phyloP scores from a whole-genome alignment of 1,140 invertebrate genomes.

The Dendrolimus kikuchii region DNA sequence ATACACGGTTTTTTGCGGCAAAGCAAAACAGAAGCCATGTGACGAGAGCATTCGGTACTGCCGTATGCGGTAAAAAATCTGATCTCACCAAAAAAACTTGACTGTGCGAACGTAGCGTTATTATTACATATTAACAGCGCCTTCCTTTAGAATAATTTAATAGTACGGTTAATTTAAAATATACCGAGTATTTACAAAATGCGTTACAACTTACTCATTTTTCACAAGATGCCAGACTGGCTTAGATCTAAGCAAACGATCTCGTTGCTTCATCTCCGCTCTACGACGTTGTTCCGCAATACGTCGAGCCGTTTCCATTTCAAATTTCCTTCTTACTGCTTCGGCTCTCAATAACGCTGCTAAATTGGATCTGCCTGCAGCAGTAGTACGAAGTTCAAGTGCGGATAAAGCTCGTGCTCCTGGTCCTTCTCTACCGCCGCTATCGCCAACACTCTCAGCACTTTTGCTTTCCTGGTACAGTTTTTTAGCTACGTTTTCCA shows the following conservation, averaged over 20 bases:
- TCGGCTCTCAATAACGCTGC: conserved; percentile 81
- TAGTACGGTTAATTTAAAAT: too few species aligned
- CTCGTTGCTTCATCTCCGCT: conserved; percentile 72
- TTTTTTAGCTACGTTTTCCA: conserved; percentile 54
- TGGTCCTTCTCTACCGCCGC: conserved; percentile 7
- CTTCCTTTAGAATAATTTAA: too few species aligned
- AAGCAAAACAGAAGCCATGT: not conserved
- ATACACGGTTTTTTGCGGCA: not conserved
- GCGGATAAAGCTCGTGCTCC: conserved; percentile 46
- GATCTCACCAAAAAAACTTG: too few species aligned
- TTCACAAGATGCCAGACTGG: conserved; percentile 80
- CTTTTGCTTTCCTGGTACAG: conserved; percentile 54
- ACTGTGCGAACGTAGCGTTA: too few species aligned
- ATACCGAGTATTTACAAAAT: too few species aligned
- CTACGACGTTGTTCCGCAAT: conserved; percentile 74
- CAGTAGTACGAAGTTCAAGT: conserved; percentile 48
- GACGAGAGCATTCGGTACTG: not conserved
- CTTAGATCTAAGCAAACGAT: conserved; percentile 75
- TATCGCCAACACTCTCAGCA: conserved; percentile 29
- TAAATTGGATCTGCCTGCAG: conserved; percentile 76
- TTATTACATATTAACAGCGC: too few species aligned
- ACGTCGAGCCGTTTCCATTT: conserved; percentile 74
- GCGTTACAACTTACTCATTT: conserved; percentile 54
- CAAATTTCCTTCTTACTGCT: conserved; percentile 76
- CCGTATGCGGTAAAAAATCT: too few species aligned